Percentiles rank a stretch among this genome's conserved stretches.
Evolutionary conservation across 1,140 invertebrate species (phyloP).

Genomic region (Diabrotica undecimpunctata): DNA sequence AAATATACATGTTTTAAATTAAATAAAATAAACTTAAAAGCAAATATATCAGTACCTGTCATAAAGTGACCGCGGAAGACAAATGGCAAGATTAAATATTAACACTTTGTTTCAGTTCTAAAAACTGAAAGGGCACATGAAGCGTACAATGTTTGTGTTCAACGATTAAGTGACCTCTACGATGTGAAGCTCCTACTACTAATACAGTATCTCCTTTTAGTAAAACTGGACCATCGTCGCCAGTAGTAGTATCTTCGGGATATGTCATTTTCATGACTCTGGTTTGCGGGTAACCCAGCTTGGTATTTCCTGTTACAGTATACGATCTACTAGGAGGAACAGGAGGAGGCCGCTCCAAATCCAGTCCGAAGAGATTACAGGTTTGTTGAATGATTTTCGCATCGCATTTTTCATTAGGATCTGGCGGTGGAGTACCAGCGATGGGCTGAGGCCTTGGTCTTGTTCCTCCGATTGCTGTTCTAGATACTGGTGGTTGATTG

Average conservation of each 20-base stretch:
- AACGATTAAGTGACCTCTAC: constrained; percentile 77
- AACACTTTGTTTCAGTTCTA: constrained; percentile 66
- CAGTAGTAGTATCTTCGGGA: constrained; percentile 56
- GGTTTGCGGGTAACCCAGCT: constrained; percentile 87
- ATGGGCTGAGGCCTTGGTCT: constrained; percentile 83
- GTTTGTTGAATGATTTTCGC: constrained; percentile 84
- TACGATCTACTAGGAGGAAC: constrained; percentile 85
- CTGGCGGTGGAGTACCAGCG: constrained; percentile 75
- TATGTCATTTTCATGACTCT: constrained; percentile 87
- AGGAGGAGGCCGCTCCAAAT: constrained; percentile 85
- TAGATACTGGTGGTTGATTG: constrained; percentile 20
- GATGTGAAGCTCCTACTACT: constrained; percentile 75
- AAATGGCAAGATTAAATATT: constrained; percentile 38
- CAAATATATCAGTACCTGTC: background rate
- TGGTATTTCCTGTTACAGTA: constrained; percentile 87
- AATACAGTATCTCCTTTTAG: constrained; percentile 79
- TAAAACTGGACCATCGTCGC: constrained; percentile 54
- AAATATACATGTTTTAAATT: background rate
- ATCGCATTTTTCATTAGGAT: constrained; percentile 75
- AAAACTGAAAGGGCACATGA: constrained; percentile 83
- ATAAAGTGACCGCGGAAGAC: constrained; percentile 1
- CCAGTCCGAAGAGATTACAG: constrained; percentile 83
- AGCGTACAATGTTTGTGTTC: constrained; percentile 76
- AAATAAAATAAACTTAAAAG: background rate
- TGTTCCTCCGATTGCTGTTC: constrained; percentile 39